Evolutionary conservation across 2,113 vertebrate genomes (phyloP), one percentile per base, ranked within the genome.

Genomic region (Muscicapa adusta): DNA sequence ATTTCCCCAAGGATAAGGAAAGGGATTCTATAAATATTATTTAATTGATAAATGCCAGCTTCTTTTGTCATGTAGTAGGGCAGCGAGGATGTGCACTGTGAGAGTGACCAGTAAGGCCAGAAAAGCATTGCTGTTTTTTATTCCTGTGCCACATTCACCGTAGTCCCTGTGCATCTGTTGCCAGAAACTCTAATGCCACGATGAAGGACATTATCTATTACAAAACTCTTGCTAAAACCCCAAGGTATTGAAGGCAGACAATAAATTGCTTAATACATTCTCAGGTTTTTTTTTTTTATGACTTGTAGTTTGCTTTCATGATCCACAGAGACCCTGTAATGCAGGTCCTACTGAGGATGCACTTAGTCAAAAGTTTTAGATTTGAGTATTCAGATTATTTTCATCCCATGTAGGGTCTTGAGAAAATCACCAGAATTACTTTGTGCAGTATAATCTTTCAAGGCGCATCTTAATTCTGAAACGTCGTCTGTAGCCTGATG

Each of bases 21-120:
- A 70, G 51, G n/a, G 75, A 63, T 83, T 88, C 78, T 91, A 56
- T 93, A 91, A 96, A 96, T 94, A 90, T 91, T 90, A 56, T 73
- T 85, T 91, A 91, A 95, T 89, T 96, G 94, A 90, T 93, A 82
- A 96, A 79, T 43, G 28, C 62, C 71, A 71, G 9, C 14, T 85
- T 72, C 58, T 93, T 91, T 76, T 68, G 15, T 82, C 72, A 66
- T 54, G 50, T 73, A 70, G 38, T 58, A 56, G 63, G 38, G 57
- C 56, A 88, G 42, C 57, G 62, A 73, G 50, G 29, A 42, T 66
- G 33, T 66, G 67, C 28, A 4, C 28, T 73, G 54, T 42, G n/a
- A 82, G 36, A 76, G 79, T 66, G 60, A 85, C 93, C 43, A 1
- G 47, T 71, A 43, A 48, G 60, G 43, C 61, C 60, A 77, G 74